These are phyloP conservation scores for Dunckerocampus dactyliophorus DNA, from an alignment of 2,113 vertebrate genomes.

Conservation along the genomic window DNA sequence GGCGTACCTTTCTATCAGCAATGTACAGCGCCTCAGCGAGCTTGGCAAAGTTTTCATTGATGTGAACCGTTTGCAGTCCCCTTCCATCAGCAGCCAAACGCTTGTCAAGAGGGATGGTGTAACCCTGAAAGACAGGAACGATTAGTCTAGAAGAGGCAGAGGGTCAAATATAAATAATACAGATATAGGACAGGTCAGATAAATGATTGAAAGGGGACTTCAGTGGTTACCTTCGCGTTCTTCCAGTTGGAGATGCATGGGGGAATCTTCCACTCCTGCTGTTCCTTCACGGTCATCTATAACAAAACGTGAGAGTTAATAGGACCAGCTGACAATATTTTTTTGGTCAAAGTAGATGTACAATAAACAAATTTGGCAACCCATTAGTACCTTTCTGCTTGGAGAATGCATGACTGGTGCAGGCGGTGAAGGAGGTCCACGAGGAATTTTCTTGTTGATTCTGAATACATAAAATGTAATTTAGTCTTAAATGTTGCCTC, in stretches of 20 bases:
- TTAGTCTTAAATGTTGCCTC: neutral
- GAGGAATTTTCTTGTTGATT: conserved; percentile 98
- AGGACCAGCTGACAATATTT: neutral
- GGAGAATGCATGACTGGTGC: conserved; percentile 99
- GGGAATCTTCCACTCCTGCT: conserved; percentile 99
- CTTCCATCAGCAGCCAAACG: conserved; percentile 93
- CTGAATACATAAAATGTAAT: conserved; percentile 56
- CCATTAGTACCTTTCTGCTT: conserved; percentile 87
- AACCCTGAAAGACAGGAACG: conserved; percentile 76
- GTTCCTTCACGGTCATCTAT: conserved; percentile 98
- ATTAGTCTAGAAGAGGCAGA: neutral
- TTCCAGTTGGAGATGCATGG: conserved; percentile 99
- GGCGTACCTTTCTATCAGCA: conserved; percentile 90
- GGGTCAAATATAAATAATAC: neutral
- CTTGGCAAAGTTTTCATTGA: conserved; percentile 98
- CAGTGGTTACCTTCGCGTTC: conserved; percentile 89
- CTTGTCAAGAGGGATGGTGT: conserved; percentile 97
- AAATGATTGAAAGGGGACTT: neutral
- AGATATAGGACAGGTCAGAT: too few species aligned
- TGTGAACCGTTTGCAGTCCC: conserved; percentile 94
- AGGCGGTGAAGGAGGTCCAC: conserved; percentile 94
- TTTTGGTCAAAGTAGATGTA: neutral
- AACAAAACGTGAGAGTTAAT: conserved; percentile 4
- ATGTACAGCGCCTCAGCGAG: conserved; percentile 96
- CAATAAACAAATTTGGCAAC: neutral